phyloP scores from a whole-genome alignment of 2,113 vertebrate species.

The Oxyruncus cristatus region DNA sequence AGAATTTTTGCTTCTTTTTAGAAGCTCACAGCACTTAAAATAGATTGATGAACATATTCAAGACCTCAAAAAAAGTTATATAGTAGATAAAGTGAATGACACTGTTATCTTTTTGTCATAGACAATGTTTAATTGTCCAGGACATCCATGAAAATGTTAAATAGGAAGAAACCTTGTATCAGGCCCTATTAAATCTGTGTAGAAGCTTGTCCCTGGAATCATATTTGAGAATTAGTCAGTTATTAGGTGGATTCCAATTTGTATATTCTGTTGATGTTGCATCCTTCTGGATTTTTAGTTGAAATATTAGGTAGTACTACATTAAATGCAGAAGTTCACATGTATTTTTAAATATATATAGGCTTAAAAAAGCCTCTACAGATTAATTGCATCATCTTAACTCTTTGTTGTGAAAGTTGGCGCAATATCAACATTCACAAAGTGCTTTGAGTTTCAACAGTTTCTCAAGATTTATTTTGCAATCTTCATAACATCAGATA shows the following conservation, averaged over 20 bases:
- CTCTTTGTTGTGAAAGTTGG: neutral
- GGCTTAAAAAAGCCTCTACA: neutral
- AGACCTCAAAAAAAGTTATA: neutral
- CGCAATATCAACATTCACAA: neutral
- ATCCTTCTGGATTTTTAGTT: neutral
- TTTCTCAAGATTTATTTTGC: neutral
- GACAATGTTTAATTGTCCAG: neutral
- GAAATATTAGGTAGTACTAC: neutral
- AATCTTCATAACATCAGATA: neutral
- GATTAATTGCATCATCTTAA: neutral
- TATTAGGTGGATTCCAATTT: neutral
- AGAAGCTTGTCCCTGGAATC: neutral
- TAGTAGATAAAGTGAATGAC: neutral
- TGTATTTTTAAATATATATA: neutral
- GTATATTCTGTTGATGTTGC: neutral
- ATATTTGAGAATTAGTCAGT: neutral
- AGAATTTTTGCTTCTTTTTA: neutral
- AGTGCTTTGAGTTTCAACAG: neutral
- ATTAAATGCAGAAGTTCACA: neutral
- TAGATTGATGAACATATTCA: neutral
- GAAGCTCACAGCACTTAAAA: neutral
- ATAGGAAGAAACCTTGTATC: neutral
- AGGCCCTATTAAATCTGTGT: neutral
- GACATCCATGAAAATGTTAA: neutral
- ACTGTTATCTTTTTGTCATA: neutral